A percentile compares a stretch with the other conserved stretches of the same genome.
Evolutionary conservation across 30 jellyfish, hydroid and myxozoan genomes (phyloP).

Genomic region (Aurelia aurita): DNA sequence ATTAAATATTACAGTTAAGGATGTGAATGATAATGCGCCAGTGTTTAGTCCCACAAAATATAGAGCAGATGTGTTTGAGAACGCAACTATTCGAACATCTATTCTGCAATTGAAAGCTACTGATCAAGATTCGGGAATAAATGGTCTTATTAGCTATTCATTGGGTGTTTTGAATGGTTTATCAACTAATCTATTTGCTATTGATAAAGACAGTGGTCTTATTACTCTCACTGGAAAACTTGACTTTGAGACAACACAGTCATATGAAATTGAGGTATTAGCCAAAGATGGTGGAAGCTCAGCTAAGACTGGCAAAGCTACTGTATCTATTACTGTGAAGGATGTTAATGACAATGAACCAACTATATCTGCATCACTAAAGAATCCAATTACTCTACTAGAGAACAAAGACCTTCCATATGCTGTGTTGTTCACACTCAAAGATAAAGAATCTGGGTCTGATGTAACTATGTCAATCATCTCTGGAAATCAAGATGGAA

Average conservation of each 20-base stretch:
- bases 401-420: constrained; percentile 33
- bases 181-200: constrained; percentile 14
- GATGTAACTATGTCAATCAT: constrained; percentile 26
- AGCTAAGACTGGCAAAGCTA: constrained; percentile 66
- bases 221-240: constrained; percentile 46
- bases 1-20: constrained; percentile 58
- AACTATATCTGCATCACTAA: neutral
- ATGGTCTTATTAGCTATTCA: constrained; percentile 67
- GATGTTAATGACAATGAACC: constrained; percentile 88
- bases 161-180: neutral
- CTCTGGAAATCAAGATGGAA: constrained; percentile 39
- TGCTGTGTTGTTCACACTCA: constrained; percentile 22
- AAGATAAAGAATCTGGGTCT: constrained; percentile 61
- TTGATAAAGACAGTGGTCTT: constrained; percentile 57
- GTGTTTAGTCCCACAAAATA: constrained; percentile 46
- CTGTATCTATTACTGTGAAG: constrained; percentile 68
- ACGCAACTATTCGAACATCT: constrained; percentile 80
- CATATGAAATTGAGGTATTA: constrained; percentile 40
- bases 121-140: constrained; percentile 74
- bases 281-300: constrained; percentile 91
- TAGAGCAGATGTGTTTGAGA: constrained; percentile 64
- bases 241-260: constrained; percentile 52
- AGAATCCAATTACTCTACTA: neutral
- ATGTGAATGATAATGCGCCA: constrained; percentile 88
- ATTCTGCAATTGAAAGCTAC: constrained; percentile 63